Evolutionary conservation across 92 coral and sea anemone genomes (phyloP), one percentile per base, ranked within the genome.

Genomic region (Heliopora coerulea): DNA sequence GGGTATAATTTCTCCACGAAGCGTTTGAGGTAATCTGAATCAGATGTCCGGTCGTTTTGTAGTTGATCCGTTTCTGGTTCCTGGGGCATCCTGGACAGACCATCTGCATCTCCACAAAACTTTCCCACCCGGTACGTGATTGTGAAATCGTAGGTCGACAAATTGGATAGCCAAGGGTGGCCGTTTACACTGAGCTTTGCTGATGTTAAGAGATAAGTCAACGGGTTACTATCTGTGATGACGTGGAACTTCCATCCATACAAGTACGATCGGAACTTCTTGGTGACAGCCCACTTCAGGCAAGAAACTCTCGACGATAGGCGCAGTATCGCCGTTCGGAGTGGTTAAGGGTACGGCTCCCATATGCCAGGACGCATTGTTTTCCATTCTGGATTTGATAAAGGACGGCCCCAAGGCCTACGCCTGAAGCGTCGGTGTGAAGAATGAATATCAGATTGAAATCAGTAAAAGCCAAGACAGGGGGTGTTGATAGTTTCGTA

Each of bases 371-470:
- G 28, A 78, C 79, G 42, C 79, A 58, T 26, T 57, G 19, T 1
- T 46, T 54, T 14, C 68, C 78, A 29, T 72, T 80, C 75, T 79
- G 42, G 6, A 37, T 37, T 37, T 37, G 42, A 11, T 37, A 37
- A 11, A 37, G 42, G 11, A 37, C 42, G 84, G 81, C 88, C 0
- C 84, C 84, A 3, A 84, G 48, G 31, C 85, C 88, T 17, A 67
- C 61, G n/a, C 79, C 79, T 27, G 85, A 79, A 18, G 88, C 85
- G 75, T 84, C 88, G 4, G 75, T 59, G 52, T 79, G 81, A 35
- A 41, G 59, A 20, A n/a, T n/a, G n/a, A n/a, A n/a, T n/a, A n/a
- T n/a, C n/a, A n/a, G n/a, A 84, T 37, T 65, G 42, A 69, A 78
- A 42, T 83, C 78, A 1, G 78, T 80, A 64, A 70, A 81, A 54